Evolutionary conservation across 2,888 invertebrate genomes (phyloP).

Genomic region (Nemotelus nigrinus): DNA sequence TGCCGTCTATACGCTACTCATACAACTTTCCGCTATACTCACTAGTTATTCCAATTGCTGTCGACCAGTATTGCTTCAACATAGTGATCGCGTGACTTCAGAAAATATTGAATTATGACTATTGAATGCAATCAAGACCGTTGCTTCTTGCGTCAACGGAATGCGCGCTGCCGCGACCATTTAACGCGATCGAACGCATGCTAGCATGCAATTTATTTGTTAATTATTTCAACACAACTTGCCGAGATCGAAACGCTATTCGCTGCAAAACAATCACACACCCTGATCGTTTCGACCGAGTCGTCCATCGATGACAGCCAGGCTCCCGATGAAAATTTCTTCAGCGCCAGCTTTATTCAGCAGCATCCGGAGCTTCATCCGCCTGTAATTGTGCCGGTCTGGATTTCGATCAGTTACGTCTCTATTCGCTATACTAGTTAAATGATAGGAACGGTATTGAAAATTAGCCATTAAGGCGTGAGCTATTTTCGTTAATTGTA

Average conservation of each 20-base stretch:
- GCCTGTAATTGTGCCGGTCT: conserved; percentile 7
- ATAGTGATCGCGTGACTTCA: conserved; percentile 29
- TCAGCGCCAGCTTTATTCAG: not conserved
- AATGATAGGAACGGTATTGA: conserved; percentile 41
- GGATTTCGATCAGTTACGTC: conserved; percentile 36
- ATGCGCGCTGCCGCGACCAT: not conserved
- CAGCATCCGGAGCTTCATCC: too few species aligned
- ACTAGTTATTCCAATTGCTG: too few species aligned
- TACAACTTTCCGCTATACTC: too few species aligned
- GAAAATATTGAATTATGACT: conserved; percentile 42
- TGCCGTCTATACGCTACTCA: not conserved
- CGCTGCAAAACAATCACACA: not conserved
- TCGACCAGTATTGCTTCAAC: too few species aligned
- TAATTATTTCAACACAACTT: conserved; percentile 40
- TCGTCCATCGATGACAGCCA: not conserved
- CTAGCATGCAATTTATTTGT: conserved; percentile 41
- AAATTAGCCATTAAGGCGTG: conserved; percentile 42
- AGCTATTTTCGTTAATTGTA: conserved; percentile 27
- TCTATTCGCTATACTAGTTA: conserved; percentile 33
- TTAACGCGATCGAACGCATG: conserved; percentile 19
- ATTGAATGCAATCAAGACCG: conserved; percentile 22
- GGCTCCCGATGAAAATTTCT: conserved; percentile 17
- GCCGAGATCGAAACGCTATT: conserved; percentile 5
- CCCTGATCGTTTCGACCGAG: not conserved
- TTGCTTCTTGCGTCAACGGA: conserved; percentile 26